These are phyloP conservation scores for Microctonus brassicae DNA, from an alignment of 2,888 invertebrate genomes.

Conservation along the genomic window DNA sequence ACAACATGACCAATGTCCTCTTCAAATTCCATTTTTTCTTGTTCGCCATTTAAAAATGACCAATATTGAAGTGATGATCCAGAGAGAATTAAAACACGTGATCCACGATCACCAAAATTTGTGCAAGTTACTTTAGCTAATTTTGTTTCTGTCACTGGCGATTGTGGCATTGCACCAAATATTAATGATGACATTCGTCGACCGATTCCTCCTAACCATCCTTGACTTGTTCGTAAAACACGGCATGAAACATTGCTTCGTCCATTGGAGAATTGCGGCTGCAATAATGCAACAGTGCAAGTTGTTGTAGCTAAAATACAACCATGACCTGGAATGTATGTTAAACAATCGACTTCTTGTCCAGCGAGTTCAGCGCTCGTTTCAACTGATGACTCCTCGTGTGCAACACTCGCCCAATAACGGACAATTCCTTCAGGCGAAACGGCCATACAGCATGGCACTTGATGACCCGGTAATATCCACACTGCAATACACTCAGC, in stretches of 20 bases:
- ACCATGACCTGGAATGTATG: slow-evolving; percentile 78
- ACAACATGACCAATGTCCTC: slow-evolving; percentile 81
- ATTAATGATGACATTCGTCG: slow-evolving; percentile 84
- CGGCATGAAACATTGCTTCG: slow-evolving; percentile 79
- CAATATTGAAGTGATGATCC: slow-evolving; percentile 88
- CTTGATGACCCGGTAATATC: slow-evolving; percentile 73
- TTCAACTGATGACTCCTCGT: slow-evolving; percentile 88
- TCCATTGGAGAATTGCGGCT: slow-evolving; percentile 75
- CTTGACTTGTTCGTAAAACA: slow-evolving; percentile 80
- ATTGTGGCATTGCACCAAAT: slow-evolving; percentile 79
- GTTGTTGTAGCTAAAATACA: slow-evolving; percentile 93
- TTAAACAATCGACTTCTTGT: slow-evolving; percentile 85
- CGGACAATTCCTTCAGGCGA: slow-evolving; percentile 93
- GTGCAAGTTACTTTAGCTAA: slow-evolving; percentile 76
- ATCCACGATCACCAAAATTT: slow-evolving; percentile 67
- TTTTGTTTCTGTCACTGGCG: slow-evolving; percentile 76
- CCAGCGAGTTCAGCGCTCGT: slow-evolving; percentile 88
- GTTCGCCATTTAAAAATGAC: slow-evolving; percentile 76
- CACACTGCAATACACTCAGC: slow-evolving; percentile 87
- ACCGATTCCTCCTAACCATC: slow-evolving; percentile 90
- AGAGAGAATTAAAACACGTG: slow-evolving; percentile 79
- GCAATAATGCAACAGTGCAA: slow-evolving; percentile 84
- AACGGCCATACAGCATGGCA: slow-evolving; percentile 90
- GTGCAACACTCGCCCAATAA: slow-evolving; percentile 93
- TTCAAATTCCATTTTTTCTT: slow-evolving; percentile 82